Conservation (phyloP, 2,113 vertebrate species). For the Lamprotornis superbus region DNA sequence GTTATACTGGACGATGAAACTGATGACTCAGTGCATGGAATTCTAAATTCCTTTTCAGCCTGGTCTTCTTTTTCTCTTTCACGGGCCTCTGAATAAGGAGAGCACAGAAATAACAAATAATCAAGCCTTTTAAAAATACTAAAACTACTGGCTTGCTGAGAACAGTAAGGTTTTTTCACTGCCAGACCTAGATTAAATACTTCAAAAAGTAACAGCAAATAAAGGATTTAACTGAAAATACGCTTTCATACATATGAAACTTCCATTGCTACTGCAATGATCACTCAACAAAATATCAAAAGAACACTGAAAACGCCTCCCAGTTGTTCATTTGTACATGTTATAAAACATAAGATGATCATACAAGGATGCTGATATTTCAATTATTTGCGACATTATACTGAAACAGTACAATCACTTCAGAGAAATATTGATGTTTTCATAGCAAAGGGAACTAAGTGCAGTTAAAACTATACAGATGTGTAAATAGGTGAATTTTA, state of each 20-base stretch:
- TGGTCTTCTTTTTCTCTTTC: conserved; percentile 72
- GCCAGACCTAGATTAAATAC: neutral
- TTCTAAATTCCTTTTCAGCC: conserved; percentile 61
- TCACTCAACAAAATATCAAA: neutral
- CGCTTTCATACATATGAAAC: neutral
- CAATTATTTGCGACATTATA: neutral
- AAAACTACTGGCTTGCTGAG: neutral
- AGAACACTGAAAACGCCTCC: neutral
- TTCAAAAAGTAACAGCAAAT: neutral
- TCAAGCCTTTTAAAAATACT: neutral
- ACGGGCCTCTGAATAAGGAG: conserved; percentile 69
- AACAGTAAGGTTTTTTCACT: neutral
- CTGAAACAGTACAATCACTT: neutral
- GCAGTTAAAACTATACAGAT: neutral
- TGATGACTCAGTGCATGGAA: neutral
- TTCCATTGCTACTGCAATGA: neutral
- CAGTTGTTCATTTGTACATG: neutral
- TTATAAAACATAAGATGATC: neutral
- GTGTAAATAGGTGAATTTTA: neutral
- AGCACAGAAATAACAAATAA: neutral
- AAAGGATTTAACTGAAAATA: neutral
- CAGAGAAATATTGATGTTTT: neutral
- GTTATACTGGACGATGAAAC: conserved; percentile 44
- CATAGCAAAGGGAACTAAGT: neutral
- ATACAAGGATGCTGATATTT: neutral